Base-by-base conservation (phyloP, 2,113 vertebrate species). In the Delphinus delphis region DNA sequence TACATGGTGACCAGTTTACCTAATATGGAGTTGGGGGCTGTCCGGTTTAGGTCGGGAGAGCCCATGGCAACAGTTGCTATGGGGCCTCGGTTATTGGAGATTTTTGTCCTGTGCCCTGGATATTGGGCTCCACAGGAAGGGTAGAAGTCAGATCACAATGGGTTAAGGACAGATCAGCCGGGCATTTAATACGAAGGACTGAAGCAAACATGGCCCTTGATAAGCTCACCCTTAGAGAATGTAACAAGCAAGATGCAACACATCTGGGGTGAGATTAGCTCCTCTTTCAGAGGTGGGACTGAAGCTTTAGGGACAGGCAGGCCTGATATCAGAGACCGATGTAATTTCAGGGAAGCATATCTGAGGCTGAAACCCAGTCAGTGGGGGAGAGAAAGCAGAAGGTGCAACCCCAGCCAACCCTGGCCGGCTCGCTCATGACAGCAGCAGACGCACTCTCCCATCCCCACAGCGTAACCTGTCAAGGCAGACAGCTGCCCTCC, bases 361-460 rank as follows among this genome's bases (percentile, higher is more conserved):
- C 92, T 50, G 89, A 97, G 70, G 50, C 85, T 74, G 88, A 94
- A 74, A 80, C 63, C 31, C 15, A 76, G 68, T 73, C 92, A 88
- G 31, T 65, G 68, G 38, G 15, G 50, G 58, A 15, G 14, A 79
- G 88, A 83, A 70, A 67, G 55, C 28, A 6, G 71, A 67, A 65
- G 31, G 14, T 8, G 38, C 38, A 47, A 11, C 70, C 53, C 12
- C 12, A 33, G 90, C 91, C 73, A 3, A 25, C 33, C 26, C 53
- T 55, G 14, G 41, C 92, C 8, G 12, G 12, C n/a, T 18, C 31
- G 7, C 11, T 1, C 53, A 5, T 21, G 25, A 41, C 73, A 55
- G 73, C 83, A 7, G 38, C 28, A 65, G 80, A 60, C 2, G 0
- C 20, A 0, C 2, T 60, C 81, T 85, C 3, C 36, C 15, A 7